Percentiles rank a stretch among this genome's conserved stretches.
Evolutionary conservation across 2,797 vertebrate genomes (phyloP).

Genomic region (Notolabrus celidotus): DNA sequence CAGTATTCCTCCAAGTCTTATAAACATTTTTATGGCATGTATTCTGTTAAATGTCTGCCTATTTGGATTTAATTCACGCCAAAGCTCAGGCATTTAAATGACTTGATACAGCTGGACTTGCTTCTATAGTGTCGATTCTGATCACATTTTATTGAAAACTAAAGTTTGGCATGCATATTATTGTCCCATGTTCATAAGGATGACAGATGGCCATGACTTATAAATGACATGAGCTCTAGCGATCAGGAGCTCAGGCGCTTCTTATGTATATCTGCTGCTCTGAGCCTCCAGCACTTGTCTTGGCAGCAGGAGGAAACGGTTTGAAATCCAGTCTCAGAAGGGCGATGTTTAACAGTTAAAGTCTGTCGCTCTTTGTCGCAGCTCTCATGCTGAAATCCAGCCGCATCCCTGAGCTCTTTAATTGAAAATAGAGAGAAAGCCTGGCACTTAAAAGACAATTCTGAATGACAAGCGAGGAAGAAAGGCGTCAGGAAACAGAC

Average conservation of each 20-base stretch:
- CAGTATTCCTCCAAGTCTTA: background rate
- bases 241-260: conserved; percentile 11
- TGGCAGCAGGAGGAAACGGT: conserved; percentile 49
- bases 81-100: conserved; percentile 16
- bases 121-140: conserved; percentile 1
- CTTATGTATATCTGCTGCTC: conserved; percentile 35
- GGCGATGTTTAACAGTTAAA: conserved; percentile 46
- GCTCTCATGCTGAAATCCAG: conserved; percentile 44
- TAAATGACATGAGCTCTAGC: conserved; percentile 25
- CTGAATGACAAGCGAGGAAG: conserved; percentile 51
- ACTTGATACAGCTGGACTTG: background rate
- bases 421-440: conserved; percentile 71
- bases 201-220: conserved; percentile 54
- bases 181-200: conserved; percentile 16
- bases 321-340: conserved; percentile 48
- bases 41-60: conserved; percentile 6
- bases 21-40: background rate
- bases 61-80: conserved; percentile 22
- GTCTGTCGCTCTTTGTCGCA: conserved; percentile 41
- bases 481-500: conserved; percentile 55
- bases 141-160: conserved; percentile 23
- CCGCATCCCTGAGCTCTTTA: conserved; percentile 59
- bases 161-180: conserved; percentile 19
- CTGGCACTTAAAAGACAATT: conserved; percentile 51
- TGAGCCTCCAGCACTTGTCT: conserved; percentile 40